Conservation (phyloP, 2,113 vertebrate genomes). For the Sebastes fasciatus region DNA sequence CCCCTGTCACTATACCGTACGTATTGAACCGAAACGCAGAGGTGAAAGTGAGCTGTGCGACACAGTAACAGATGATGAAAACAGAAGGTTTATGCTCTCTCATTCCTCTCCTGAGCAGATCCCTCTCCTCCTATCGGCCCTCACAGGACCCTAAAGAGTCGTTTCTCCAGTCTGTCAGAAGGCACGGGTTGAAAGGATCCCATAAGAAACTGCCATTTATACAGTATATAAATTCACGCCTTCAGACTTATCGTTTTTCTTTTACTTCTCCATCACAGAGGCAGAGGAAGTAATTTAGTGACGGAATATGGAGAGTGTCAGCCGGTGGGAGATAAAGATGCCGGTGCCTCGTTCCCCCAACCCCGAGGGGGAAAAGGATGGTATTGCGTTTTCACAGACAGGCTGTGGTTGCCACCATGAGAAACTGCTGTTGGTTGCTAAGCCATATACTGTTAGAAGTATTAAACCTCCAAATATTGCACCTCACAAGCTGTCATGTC, state of each 20-base stretch:
- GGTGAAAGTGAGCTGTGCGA: constrained; percentile 19
- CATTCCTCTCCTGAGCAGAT: constrained; percentile 40
- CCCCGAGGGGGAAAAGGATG: constrained; percentile 27
- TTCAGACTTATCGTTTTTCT: constrained; percentile 76
- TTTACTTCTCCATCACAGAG: constrained; percentile 74
- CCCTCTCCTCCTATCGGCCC: constrained; percentile 59
- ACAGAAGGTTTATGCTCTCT: constrained; percentile 27
- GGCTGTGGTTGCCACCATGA: constrained; percentile 11
- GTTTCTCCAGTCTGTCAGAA: constrained; percentile 62
- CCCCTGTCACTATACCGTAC: neutral
- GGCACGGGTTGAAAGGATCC: constrained; percentile 50
- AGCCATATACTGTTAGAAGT: constrained; percentile 44
- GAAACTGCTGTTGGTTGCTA: constrained; percentile 53
- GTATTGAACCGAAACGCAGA: constrained; percentile 38
- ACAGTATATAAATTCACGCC: constrained; percentile 69
- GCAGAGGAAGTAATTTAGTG: constrained; percentile 75
- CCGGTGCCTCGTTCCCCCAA: constrained; percentile 9
- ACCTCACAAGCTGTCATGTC: constrained; percentile 41
- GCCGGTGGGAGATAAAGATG: constrained; percentile 72
- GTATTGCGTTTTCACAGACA: constrained; percentile 60
- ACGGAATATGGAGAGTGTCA: constrained; percentile 66
- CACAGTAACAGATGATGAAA: constrained; percentile 54
- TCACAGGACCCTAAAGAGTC: constrained; percentile 56
- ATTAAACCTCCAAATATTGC: constrained; percentile 49
- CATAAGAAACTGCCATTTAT: constrained; percentile 68